Evolutionary conservation across 2,797 vertebrate genomes (phyloP), one percentile per base, ranked within the genome.

Genomic region (Poeciliopsis infans): DNA sequence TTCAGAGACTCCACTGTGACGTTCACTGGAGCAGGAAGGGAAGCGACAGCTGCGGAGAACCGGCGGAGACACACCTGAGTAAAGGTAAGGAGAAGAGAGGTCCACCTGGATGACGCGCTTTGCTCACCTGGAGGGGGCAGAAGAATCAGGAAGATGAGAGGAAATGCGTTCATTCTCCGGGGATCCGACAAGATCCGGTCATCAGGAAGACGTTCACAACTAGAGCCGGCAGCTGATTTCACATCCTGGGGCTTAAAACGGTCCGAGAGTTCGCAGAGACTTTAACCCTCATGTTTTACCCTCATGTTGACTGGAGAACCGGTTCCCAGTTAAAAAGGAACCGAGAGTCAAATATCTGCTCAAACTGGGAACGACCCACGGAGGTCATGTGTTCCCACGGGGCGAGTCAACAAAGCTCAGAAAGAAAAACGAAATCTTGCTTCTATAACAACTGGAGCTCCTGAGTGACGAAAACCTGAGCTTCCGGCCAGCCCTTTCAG

Each of bases 11-110:
- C 15, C 0, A 83, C 10, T 0, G 0, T 1, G 3, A 79, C 2
- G 3, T 69, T 69, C 8, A 69, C 57, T 0, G 81, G 81, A 1
- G 69, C 33, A 47, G 81, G 81, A 8, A 8, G 81, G 5, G 28
- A 18, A 3, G 18, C 6, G 8, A 59, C 18, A 31, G 3, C 81
- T 83, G 74, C 2, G 25, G 49, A 53, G 39, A 39, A 39, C 10
- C n/a, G 11, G 15, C 12, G 16, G 36, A 47, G 8, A 55, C 5
- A 59, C 23, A 20, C 28, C 16, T 64, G 31, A 20, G 18, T 39
- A 39, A 10, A 41, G 20, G 11, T 41, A 25, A 39, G 20, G 36
- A 36, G 15, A 36, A 1, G 2, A 36, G 59, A 64, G 7, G 8
- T 2, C 18, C 7, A 39, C 18, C 33, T 20, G 61, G 11, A 36